Evolutionary conservation across 2,113 vertebrate genomes (phyloP), one percentile per base, ranked within the genome.

Genomic region (Cryptoleucopteryx plumbea): DNA sequence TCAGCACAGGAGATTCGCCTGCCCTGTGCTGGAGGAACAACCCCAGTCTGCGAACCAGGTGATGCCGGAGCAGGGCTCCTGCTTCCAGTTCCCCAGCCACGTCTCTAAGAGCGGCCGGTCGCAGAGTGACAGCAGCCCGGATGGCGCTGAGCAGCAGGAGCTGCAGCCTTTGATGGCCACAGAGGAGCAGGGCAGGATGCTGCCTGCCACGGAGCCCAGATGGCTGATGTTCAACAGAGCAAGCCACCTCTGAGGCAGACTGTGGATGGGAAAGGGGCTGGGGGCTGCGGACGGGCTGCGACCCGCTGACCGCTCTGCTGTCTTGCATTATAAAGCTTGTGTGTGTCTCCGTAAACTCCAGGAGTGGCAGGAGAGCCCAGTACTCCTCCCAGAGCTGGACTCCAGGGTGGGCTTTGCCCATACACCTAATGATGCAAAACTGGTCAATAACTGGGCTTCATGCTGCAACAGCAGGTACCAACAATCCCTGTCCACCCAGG

Each of bases 161-260:
- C 97, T 98, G 91, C 98, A 99, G 95, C 99, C 99, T 2, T 98
- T 99, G 92, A 99, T 99, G 99, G 97, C 97, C 20, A 93, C 96
- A 0, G 88, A 98, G 83, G 98, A 98, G 88, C 98, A 95, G 4
- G 97, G 97, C 17, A 97, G 97, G 3, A 94, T 98, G 4, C 93
- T 97, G 9, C 98, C 98, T 2, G 2, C 82, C 1, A 20, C 79
- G 0, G 95, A 98, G 50, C 90, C 98, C 74, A 97, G 98, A 78
- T 98, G 98, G 97, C 93, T 98, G 43, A 97, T 97, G 81, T 98
- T 98, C 96, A 98, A 97, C 96, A 98, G 98, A 95, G 97, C 98
- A 5, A 96, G 98, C 48, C 97, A 98, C 29, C 98, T 99, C 86
- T 98, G 97, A 94, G 86, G 53, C 10, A 26, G 25, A 11, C 34